Evolutionary conservation across 2,113 vertebrate species (phyloP), one percentile per base, ranked within the genome.

Genomic region (Ameiurus melas): DNA sequence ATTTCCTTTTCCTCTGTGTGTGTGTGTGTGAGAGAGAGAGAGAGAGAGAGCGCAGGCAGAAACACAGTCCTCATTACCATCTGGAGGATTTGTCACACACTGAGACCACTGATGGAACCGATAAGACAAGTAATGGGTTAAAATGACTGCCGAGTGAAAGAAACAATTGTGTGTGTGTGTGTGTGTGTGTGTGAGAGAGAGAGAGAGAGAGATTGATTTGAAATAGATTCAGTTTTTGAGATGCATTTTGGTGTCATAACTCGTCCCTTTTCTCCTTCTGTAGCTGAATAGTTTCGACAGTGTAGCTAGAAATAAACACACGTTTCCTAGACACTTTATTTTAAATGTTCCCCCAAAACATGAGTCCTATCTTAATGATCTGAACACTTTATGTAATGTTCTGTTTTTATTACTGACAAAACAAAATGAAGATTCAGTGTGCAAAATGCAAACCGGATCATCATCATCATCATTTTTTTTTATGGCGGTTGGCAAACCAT

Each of bases 1-100:
- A 95, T 96, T 96, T 95, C 95, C 94, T 94, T 93, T 93, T 94
- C 89, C 93, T 93, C 92, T 93, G 73, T 88, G 51, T 85, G 57
- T 81, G 73, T 68, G 73, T 85, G 87, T 85, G 83, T 84, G 83
- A 62, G 81, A 30, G 62, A 36, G 81, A 64, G 51, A 51, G 51
- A 53, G 51, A 20, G 58, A n/a, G 83, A 8, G 13, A 0, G 17
- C 2, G 22, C 60, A 62, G 60, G 22, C 60, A 62, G 60, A 25
- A 25, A 62, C 60, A 36, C 22, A 17, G 70, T 86, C 33, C n/a
- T 87, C 6, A 75, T 90, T 82, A 87, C 30, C 75, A 81, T 90
- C 55, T 64, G 86, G 70, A 16, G 75, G 53, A 33, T 88, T 73
- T 77, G 30, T 83, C 88, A 83, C 78, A 89, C 86, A 80, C 58